Conservation (phyloP, 2,797 vertebrate genomes). For the Artibeus jamaicensis region DNA sequence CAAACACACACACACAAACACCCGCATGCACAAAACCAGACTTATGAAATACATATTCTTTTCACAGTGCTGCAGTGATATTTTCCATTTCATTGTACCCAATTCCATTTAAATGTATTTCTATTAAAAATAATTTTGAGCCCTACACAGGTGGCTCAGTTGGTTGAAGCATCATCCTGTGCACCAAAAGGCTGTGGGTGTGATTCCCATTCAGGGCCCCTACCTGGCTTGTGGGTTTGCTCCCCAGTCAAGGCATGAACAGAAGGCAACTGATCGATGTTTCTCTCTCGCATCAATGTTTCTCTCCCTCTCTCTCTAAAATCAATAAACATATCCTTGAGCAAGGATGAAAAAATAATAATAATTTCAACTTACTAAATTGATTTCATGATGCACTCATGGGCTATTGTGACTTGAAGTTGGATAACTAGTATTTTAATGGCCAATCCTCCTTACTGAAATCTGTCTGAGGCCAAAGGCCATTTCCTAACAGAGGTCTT, state of each 20-base stretch:
- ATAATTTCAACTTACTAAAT: not conserved
- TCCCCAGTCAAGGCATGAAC: not conserved
- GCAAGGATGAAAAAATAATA: not conserved
- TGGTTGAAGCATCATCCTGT: not conserved
- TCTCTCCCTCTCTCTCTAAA: not conserved
- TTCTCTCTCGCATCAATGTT: not conserved
- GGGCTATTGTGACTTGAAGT: not conserved
- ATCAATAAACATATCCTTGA: not conserved
- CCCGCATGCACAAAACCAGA: accelerated
- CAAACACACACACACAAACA: accelerated
- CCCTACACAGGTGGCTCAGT: not conserved
- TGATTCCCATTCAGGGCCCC: not conserved
- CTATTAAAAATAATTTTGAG: not conserved
- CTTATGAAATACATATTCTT: not conserved
- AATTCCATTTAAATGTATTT: not conserved
- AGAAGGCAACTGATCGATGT: not conserved
- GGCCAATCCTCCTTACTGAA: not conserved
- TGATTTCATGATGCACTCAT: not conserved
- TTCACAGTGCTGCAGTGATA: not conserved
- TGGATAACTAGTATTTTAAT: not conserved
- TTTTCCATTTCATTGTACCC: not conserved
- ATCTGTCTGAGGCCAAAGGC: not conserved
- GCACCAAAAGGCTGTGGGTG: not conserved
- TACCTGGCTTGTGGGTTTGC: not conserved
- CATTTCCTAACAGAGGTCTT: not conserved